These are phyloP conservation scores for Aelia acuminata DNA, from an alignment of 2,888 invertebrate genomes.

Conservation along the genomic window DNA sequence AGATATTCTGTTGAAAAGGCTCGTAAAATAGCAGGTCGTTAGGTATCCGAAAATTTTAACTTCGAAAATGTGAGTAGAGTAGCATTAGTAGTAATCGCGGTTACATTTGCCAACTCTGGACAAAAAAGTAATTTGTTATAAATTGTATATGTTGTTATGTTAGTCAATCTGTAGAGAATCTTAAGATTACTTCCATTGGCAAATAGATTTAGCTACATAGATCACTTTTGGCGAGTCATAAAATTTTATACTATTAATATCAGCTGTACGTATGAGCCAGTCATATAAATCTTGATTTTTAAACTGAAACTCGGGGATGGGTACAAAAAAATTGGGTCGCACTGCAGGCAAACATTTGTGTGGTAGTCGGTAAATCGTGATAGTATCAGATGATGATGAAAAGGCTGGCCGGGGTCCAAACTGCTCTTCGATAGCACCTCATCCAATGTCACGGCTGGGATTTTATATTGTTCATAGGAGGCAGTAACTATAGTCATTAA, in stretches of 20 bases:
- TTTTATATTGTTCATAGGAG: background rate
- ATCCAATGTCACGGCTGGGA: background rate
- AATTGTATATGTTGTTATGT: too few species aligned
- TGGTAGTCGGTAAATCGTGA: conserved; percentile 8
- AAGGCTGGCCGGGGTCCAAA: background rate
- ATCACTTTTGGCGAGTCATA: background rate
- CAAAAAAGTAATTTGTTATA: too few species aligned
- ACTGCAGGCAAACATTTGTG: conserved; percentile 27
- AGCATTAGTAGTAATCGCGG: too few species aligned
- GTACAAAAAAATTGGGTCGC: background rate
- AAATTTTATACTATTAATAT: background rate
- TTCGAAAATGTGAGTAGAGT: too few species aligned
- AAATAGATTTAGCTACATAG: too few species aligned
- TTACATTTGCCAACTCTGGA: too few species aligned
- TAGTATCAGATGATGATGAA: background rate
- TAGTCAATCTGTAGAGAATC: too few species aligned
- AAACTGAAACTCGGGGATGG: too few species aligned
- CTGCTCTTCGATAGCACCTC: conserved; percentile 26
- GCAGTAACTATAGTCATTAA: background rate
- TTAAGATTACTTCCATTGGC: too few species aligned
- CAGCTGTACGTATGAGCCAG: background rate
- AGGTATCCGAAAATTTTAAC: too few species aligned
- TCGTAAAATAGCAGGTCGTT: too few species aligned
- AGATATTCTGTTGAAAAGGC: too few species aligned
- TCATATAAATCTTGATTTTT: background rate